phyloP scores from a whole-genome alignment of 2,888 invertebrate genomes.

The Metacarcinus magister region DNA sequence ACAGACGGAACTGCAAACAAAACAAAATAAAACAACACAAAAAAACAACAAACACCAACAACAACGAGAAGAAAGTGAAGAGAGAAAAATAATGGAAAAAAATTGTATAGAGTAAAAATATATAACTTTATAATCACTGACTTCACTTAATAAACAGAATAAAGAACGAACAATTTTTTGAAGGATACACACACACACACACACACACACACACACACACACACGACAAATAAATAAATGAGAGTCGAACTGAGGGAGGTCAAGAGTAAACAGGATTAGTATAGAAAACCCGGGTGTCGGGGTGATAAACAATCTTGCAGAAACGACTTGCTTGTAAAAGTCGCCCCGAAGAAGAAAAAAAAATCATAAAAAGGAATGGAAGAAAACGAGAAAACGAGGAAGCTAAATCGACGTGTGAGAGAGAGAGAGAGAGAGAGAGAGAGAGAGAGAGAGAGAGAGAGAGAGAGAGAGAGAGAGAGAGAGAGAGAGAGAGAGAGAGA shows the following conservation, averaged over 20 bases:
- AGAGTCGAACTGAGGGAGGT: background rate
- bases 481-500: background rate
- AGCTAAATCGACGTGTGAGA: too few species aligned
- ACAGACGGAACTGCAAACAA: slow-evolving; percentile 13
- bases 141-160: background rate
- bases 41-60: background rate
- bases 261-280: too few species aligned
- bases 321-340: too few species aligned
- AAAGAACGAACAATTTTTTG: background rate
- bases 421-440: too few species aligned
- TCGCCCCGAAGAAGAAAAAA: background rate
- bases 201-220: too few species aligned
- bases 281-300: too few species aligned
- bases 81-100: background rate
- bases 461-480: background rate
- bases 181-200: too few species aligned
- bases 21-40: background rate
- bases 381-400: background rate
- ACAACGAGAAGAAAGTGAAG: background rate
- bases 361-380: background rate
- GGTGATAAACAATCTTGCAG: too few species aligned
- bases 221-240: too few species aligned
- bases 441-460: background rate
- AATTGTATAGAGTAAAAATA: background rate
- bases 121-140: background rate